phyloP scores from a whole-genome alignment of 2,797 vertebrate genomes.

The Acestrorhynchus altus region DNA sequence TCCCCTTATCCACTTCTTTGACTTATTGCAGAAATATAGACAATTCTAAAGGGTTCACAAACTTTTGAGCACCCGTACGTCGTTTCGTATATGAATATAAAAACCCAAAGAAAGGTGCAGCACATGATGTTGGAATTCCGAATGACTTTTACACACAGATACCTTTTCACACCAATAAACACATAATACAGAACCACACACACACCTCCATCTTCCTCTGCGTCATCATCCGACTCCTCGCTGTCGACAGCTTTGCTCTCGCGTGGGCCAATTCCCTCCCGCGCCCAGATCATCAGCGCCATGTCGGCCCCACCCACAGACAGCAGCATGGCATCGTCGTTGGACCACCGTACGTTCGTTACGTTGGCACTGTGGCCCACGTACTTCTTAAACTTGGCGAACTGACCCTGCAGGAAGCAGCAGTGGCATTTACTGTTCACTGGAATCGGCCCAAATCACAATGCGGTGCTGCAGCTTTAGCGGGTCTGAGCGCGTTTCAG shows the following conservation, averaged over 20 bases:
- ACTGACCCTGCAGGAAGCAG: slow-evolving; percentile 82
- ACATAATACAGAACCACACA: background rate
- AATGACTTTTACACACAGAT: no score
- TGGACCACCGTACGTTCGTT: slow-evolving; percentile 92
- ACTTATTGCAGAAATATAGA: no score
- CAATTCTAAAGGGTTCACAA: no score
- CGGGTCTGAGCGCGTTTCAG: no score
- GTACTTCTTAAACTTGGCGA: slow-evolving; percentile 93
- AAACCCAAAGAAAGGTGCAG: no score
- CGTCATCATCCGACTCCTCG: slow-evolving; percentile 93
- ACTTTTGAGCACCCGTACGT: no score
- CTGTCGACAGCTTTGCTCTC: slow-evolving; percentile 94
- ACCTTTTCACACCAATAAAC: background rate
- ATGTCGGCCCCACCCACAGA: slow-evolving; percentile 94
- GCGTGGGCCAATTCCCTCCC: slow-evolving; percentile 87
- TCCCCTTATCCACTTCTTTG: no score
- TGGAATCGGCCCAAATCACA: background rate
- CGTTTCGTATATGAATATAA: no score
- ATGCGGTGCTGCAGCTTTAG: background rate
- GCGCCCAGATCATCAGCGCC: slow-evolving; percentile 94
- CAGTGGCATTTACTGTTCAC: background rate
- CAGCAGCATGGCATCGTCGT: slow-evolving; percentile 89
- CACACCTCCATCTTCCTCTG: slow-evolving; percentile 94
- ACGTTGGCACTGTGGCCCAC: slow-evolving; percentile 95
- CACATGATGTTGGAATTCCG: no score